A percentile compares a stretch with the other conserved stretches of the same genome.
phyloP scores from a whole-genome alignment of 2,797 vertebrate species.

The Champsocephalus esox region DNA sequence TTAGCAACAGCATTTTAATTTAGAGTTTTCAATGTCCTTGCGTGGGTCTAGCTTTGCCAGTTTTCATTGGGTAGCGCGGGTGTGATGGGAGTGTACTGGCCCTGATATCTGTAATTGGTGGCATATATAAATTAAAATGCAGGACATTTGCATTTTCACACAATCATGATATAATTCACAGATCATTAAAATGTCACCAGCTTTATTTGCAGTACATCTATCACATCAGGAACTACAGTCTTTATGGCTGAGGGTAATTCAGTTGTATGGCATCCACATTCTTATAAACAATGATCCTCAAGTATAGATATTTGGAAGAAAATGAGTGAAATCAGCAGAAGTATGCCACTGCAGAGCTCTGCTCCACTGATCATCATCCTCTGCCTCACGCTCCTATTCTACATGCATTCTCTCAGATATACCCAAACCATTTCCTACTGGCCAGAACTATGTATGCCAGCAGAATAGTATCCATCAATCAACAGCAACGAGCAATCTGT shows the following conservation, averaged over 20 bases:
- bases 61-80: slow-evolving; percentile 56
- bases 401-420: slow-evolving; percentile 30
- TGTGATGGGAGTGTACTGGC: slow-evolving; percentile 60
- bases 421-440: slow-evolving; percentile 25
- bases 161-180: not conserved
- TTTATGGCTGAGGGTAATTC: slow-evolving; percentile 4
- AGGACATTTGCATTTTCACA: slow-evolving; percentile 36
- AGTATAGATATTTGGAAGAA: slow-evolving; percentile 24
- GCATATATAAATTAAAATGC: slow-evolving; percentile 52
- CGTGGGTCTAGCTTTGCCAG: slow-evolving; percentile 71
- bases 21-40: slow-evolving; percentile 74
- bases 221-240: not conserved
- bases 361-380: slow-evolving; percentile 20
- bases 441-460: slow-evolving; percentile 9
- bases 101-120: slow-evolving; percentile 63
- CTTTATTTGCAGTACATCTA: not conserved
- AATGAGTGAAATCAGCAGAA: slow-evolving; percentile 23
- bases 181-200: not conserved
- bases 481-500: slow-evolving; percentile 35
- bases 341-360: slow-evolving; percentile 21
- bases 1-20: slow-evolving; percentile 85
- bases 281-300: slow-evolving; percentile 10
- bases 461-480: slow-evolving; percentile 37
- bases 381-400: slow-evolving; percentile 39
- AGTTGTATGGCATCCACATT: not conserved